Base-by-base conservation (phyloP, 2,888 invertebrate genomes). In the Agriopis marginaria region DNA sequence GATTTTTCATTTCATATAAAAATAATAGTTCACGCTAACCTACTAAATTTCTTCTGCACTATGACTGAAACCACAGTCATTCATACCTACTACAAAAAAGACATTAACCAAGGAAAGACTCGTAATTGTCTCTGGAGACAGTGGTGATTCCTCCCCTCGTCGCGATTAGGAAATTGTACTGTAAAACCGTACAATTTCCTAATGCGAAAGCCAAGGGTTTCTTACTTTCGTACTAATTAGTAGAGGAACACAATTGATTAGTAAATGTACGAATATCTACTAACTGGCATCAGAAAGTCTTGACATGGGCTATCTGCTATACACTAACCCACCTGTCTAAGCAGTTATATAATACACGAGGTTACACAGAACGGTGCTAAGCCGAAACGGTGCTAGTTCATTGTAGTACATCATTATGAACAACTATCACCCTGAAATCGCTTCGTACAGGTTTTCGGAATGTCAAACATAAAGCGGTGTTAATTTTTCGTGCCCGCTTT, bases 141-240 rank as follows among this genome's bases (percentile, higher is more conserved):
- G 72, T 85, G 88, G 90, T 88, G 91, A 93, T 92, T 91, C 89
- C 92, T 92, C 88, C 89, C 85, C 83, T 85, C 87, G 81, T 78
- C 80, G 82, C 91, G 89, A 91, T 91, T 92, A 92, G 90, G 91
- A 88, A 89, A 90, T 89, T 80, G 86, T 84, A 76, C 78, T 76
- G 77, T 76, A 32, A 32, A 77, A 81, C 78, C 75, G 7, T 42
- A 9, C 42, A 32, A 32, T 79, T 81, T 81, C 78, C 80, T 82
- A 82, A 78, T 74, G 70, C 64, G 64, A 66, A 69, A 68, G 72
- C 70, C 66, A 70, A 49, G 59, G 64, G 58, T 49, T 53, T 53
- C 53, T 53, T 39, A 12, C 53, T 4, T 53, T 53, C 53, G 32
- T 53, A 32, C 53, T 53, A 53, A 53, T 53, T 53, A 53, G 32